Evolutionary conservation across 2,888 invertebrate species (phyloP).

Genomic region (Acanthosepion esculentum): DNA sequence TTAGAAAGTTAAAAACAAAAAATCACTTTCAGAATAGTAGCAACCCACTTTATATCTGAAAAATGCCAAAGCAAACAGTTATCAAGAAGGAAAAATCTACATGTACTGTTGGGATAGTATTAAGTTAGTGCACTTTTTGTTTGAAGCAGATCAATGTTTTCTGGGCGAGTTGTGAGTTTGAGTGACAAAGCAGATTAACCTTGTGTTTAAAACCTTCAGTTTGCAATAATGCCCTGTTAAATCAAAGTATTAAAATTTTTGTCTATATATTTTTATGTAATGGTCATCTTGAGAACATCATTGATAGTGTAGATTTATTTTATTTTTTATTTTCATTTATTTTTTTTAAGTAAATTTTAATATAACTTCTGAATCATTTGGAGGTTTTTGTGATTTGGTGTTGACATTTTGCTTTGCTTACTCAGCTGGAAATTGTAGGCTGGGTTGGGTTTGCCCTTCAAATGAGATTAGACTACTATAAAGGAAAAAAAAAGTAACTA

Average conservation of each 20-base stretch:
- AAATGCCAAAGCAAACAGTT: background rate
- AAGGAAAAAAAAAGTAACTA: background rate
- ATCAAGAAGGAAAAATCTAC: background rate
- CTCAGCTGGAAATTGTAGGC: background rate
- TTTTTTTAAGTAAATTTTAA: background rate
- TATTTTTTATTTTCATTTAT: too few species aligned
- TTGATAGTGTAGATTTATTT: background rate
- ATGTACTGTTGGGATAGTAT: background rate
- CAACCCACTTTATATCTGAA: background rate
- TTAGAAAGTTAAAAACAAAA: background rate
- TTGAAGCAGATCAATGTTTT: slow-evolving; percentile 22
- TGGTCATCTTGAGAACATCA: background rate
- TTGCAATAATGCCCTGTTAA: background rate
- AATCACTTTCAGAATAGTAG: background rate
- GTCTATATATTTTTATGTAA: slow-evolving; percentile 12
- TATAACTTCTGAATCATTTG: background rate
- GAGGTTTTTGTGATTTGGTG: background rate
- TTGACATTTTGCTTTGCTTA: background rate
- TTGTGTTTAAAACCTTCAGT: slow-evolving; percentile 11
- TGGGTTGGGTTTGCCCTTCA: background rate
- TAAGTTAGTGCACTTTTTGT: background rate
- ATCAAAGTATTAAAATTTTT: background rate
- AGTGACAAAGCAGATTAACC: background rate
- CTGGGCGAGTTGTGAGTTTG: background rate
- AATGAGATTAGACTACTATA: background rate